Evolutionary conservation across 2,888 invertebrate species (phyloP), one percentile per base, ranked within the genome.

Genomic region (Hyalella azteca): DNA sequence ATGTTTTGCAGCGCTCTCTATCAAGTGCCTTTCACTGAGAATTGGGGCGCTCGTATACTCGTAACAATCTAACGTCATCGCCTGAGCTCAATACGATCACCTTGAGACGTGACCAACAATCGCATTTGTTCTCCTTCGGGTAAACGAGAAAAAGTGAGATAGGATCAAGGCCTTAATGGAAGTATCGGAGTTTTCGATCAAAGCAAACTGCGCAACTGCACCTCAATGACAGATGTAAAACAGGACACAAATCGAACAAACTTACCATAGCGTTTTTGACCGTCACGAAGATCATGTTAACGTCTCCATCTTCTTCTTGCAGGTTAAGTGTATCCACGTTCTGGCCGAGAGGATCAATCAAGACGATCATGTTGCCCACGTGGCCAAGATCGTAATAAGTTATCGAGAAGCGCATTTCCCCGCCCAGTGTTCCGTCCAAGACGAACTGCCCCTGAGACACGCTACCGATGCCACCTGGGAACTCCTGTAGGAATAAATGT

Each of bases 211-310:
- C 26, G 54, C 22, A 26, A 54, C 26, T 54, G 22, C 54, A 54
- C 3, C 26, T 26, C 7, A n/a, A n/a, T n/a, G n/a, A n/a, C n/a
- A n/a, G n/a, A n/a, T n/a, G n/a, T n/a, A n/a, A n/a, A n/a, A 19
- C 9, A 22, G 22, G 26, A 45, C 26, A 15, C 32, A 1, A n/a
- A n/a, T n/a, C n/a, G n/a, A n/a, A n/a, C n/a, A n/a, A n/a, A 73
- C 83, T 79, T 45, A 81, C 83, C 81, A 80, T 80, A 13, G 83
- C 83, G 39, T 83, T 77, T 26, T 41, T 60, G 41, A 83, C 77
- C n/a, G 83, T 83, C 49, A 83, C 73, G 54, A 83, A 83, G 73
- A 83, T 81, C 59, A 79, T 83, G 79, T 83, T 83, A 59, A 83
- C 83, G 48, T 83, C 83, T 0, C 83, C 81, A 40, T 83, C 83